A percentile compares a stretch with the other conserved stretches of the same genome.
phyloP scores from a whole-genome alignment of 1,140 invertebrate genomes.

The Lordiphosa collinella region DNA sequence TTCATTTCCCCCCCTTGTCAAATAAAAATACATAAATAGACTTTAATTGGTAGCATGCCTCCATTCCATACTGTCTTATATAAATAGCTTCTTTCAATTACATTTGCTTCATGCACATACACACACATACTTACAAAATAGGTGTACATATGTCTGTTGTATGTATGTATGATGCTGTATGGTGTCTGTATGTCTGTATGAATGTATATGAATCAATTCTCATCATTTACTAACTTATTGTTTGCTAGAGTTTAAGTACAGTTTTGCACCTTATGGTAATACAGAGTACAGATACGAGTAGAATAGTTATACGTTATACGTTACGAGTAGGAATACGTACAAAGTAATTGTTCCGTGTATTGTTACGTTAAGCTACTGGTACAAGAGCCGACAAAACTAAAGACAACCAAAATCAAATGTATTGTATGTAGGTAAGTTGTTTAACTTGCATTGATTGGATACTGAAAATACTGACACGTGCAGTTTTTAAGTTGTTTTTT shows the following conservation, averaged over 20 bases:
- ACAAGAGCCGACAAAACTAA: slow-evolving; percentile 34
- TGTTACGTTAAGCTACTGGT: slow-evolving; percentile 34
- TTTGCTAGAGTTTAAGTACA: too few species aligned
- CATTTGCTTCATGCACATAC: slow-evolving; percentile 5
- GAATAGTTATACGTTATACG: slow-evolving; percentile 1
- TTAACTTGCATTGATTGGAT: slow-evolving; percentile 47
- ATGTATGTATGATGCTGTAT: slow-evolving; percentile 9
- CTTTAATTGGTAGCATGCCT: too few species aligned
- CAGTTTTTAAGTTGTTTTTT: slow-evolving; percentile 35
- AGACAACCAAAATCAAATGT: slow-evolving; percentile 49
- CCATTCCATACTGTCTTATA: too few species aligned
- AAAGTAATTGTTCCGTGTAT: slow-evolving; percentile 44
- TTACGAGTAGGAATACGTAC: slow-evolving; percentile 38
- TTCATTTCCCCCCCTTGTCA: too few species aligned
- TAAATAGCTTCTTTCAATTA: too few species aligned
- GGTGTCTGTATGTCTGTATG: slow-evolving; percentile 5
- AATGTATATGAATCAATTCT: slow-evolving; percentile 1
- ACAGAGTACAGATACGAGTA: slow-evolving; percentile 12
- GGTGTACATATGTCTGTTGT: slow-evolving; percentile 4
- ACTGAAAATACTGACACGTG: slow-evolving; percentile 44
- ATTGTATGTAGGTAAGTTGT: slow-evolving; percentile 25
- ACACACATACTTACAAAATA: not conserved
- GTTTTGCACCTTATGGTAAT: slow-evolving; percentile 31
- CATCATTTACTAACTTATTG: too few species aligned
- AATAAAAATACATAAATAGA: too few species aligned